phyloP scores from a whole-genome alignment of 1,140 invertebrate genomes.

The Spodoptera frugiperda region DNA sequence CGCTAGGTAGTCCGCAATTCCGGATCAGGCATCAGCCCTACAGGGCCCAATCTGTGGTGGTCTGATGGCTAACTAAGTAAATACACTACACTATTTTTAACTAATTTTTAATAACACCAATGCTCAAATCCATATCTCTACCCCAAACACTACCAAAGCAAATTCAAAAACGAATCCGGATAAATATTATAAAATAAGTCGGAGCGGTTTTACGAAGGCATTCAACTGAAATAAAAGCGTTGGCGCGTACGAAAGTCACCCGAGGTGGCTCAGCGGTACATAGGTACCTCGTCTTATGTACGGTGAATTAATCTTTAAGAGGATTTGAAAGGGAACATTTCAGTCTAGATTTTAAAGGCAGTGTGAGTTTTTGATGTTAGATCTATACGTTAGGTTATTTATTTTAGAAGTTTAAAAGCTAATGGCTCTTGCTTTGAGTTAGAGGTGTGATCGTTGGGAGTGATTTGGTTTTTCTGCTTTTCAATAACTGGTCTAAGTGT shows the following conservation, averaged over 20 bases:
- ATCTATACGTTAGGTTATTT: background rate
- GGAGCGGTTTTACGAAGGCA: slow-evolving; percentile 26
- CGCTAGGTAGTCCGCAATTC: too few species aligned
- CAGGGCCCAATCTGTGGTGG: too few species aligned
- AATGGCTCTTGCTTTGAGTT: too few species aligned
- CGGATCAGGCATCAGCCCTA: too few species aligned
- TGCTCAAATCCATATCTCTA: too few species aligned
- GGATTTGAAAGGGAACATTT: slow-evolving; percentile 41
- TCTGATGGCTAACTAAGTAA: too few species aligned
- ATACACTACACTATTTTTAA: too few species aligned
- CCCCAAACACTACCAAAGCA: background rate
- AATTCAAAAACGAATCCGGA: background rate
- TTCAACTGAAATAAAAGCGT: slow-evolving; percentile 45
- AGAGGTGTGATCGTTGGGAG: too few species aligned
- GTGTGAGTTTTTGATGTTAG: slow-evolving; percentile 22
- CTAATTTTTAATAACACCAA: too few species aligned
- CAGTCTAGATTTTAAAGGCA: slow-evolving; percentile 39
- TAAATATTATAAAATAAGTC: slow-evolving; percentile 41
- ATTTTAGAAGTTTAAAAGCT: background rate
- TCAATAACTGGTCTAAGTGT: too few species aligned
- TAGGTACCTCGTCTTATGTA: slow-evolving; percentile 25
- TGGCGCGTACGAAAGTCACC: slow-evolving; percentile 40
- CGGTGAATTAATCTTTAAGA: slow-evolving; percentile 48
- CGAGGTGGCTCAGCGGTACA: slow-evolving; percentile 35
- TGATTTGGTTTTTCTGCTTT: too few species aligned